Conservation (phyloP, 2,888 invertebrate genomes). For the Watsonalla binaria region DNA sequence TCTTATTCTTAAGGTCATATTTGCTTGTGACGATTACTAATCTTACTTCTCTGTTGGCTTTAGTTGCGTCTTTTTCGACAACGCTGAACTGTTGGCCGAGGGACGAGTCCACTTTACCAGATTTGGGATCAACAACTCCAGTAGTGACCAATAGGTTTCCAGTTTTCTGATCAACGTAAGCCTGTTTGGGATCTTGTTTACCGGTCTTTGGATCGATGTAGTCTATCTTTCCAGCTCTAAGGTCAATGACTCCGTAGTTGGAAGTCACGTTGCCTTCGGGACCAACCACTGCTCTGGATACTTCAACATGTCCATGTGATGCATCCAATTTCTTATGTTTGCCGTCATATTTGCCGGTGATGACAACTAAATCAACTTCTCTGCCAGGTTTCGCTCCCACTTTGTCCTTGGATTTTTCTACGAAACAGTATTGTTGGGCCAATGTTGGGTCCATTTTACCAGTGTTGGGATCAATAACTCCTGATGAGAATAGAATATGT, state of each 20-base stretch:
- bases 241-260: constrained; percentile 83
- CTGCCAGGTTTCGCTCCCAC: constrained; percentile 67
- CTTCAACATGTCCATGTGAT: constrained; percentile 67
- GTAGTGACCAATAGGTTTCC: constrained; percentile 82
- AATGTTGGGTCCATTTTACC: constrained; percentile 82
- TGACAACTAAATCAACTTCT: constrained; percentile 78
- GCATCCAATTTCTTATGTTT: constrained; percentile 74
- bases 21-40: constrained; percentile 80
- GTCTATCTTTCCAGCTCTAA: constrained; percentile 80
- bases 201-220: constrained; percentile 81
- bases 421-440: constrained; percentile 83
- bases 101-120: constrained; percentile 82
- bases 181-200: constrained; percentile 81
- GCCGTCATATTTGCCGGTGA: constrained; percentile 80
- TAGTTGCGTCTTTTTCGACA: constrained; percentile 81
- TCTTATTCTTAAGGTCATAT: constrained; percentile 76
- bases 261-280: constrained; percentile 78
- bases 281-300: constrained; percentile 80
- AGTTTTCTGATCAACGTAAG: constrained; percentile 84
- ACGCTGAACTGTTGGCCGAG: constrained; percentile 83
- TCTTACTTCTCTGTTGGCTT: constrained; percentile 80
- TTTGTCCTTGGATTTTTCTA: constrained; percentile 78
- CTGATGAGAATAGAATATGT: constrained; percentile 80
- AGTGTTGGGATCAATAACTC: constrained; percentile 82
- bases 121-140: constrained; percentile 81